Percentiles rank a stretch among this genome's conserved stretches.
These are phyloP conservation scores for Helicolenus hilgendorfi DNA, from an alignment of 2,797 vertebrate species.

Conservation along the genomic window DNA sequence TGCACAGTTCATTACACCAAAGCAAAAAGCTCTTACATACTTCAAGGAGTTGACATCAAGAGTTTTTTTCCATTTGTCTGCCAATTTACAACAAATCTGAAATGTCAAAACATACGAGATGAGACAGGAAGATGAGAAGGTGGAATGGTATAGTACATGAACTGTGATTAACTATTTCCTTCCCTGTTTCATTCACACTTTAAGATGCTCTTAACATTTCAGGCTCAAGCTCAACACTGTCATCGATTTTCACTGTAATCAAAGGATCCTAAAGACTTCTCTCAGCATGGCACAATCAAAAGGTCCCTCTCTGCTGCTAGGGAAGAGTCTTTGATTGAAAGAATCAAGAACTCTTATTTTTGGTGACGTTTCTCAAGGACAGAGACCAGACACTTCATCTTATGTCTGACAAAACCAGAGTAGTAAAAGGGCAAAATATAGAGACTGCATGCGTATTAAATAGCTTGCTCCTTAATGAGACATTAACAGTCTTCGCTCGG, in stretches of 20 bases:
- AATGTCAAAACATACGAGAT: not conserved
- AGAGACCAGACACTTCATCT: not conserved
- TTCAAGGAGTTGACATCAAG: not conserved
- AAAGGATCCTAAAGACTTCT: not conserved
- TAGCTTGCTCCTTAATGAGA: not conserved
- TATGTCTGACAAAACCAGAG: not conserved
- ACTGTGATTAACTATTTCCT: not conserved
- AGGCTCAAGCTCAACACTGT: not conserved
- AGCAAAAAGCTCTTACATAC: not conserved
- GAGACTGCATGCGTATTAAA: not conserved
- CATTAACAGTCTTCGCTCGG: constrained; percentile 10
- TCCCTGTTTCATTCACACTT: not conserved
- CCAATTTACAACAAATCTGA: not conserved
- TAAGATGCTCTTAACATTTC: not conserved
- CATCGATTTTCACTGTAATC: constrained; percentile 20
- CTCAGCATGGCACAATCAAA: not conserved
- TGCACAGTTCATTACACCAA: not conserved
- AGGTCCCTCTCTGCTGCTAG: not conserved
- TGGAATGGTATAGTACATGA: not conserved
- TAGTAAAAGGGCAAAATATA: not conserved
- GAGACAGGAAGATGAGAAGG: not conserved
- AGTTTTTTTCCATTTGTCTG: not conserved
- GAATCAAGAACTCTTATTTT: constrained; percentile 42
- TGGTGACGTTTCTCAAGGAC: constrained; percentile 21
- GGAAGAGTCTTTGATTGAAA: constrained; percentile 14